Evolutionary conservation across 2,888 invertebrate species (phyloP), one percentile per base, ranked within the genome.

Genomic region (Lydus trimaculatus): DNA sequence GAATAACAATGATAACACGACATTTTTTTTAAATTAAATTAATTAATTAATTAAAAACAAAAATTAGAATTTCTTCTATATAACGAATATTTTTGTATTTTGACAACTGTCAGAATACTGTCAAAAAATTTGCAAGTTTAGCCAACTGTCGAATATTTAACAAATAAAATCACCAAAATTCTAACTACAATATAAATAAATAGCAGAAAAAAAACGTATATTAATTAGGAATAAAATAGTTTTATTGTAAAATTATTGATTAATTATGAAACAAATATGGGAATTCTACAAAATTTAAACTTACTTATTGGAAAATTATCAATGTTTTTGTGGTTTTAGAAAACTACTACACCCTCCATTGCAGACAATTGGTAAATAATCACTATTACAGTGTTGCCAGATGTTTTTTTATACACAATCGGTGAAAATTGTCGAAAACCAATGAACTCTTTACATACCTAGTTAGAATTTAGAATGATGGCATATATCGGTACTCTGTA

Each of bases 1-100:
- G 58, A 52, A 63, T 65, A 67, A 59, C 70, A 70, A 23, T 70
- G 64, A 62, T 62, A 67, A 67, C 70, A 70, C 39, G 70, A 64
- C 70, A 70, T 70, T 70, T 63, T 61, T 0, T 23, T 11, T 23
- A 20, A 20, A 20, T 11, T 8, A 17, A 20, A 48, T 11, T 20
- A 20, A 20, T 48, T 23, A 8, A 7, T 52, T 25, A 4, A 25
- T 20, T 13, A 52, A 13, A 23, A 52, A 23, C 5, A 43, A 43
- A 17, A 17, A 52, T 48, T 48, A 48, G 6, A 39, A n/a, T 39
- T 39, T n/a, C n/a, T n/a, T n/a, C n/a, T n/a, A 36, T n/a, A 8
- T 48, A 48, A 48, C 48, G 52, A 48, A 20, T 8, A 25, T 52
- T 52, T 25, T 52, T 25, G 52, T 52, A 52, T 52, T 52, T 25